phyloP scores from a whole-genome alignment of 2,797 vertebrate species.

The Chiroxiphia lanceolata region DNA sequence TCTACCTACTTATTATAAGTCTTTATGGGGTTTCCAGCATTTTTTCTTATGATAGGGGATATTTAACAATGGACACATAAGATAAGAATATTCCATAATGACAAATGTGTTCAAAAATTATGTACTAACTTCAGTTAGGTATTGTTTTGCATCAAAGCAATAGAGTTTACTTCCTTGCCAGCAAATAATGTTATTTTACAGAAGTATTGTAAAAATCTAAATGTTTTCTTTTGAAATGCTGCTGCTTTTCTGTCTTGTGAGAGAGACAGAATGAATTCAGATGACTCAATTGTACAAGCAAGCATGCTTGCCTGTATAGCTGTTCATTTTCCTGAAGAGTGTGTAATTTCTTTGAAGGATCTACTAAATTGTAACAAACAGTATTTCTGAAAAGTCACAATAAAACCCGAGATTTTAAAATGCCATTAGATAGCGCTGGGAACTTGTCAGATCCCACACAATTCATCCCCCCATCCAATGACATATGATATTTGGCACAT shows the following conservation, averaged over 20 bases:
- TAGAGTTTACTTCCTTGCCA: background rate
- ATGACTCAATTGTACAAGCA: background rate
- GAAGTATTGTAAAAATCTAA: background rate
- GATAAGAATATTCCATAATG: background rate
- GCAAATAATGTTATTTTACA: background rate
- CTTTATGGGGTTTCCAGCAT: background rate
- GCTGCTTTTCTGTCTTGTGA: background rate
- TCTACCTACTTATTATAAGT: background rate
- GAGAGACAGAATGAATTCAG: background rate
- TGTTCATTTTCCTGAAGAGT: conserved; percentile 29
- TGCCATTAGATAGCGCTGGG: conserved; percentile 7
- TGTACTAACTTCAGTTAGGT: background rate
- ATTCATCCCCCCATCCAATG: background rate
- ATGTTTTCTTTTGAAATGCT: background rate
- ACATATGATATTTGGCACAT: background rate
- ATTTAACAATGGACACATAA: background rate
- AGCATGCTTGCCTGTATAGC: background rate
- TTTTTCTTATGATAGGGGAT: background rate
- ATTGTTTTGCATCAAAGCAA: background rate
- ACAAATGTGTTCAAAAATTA: background rate
- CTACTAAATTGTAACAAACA: conserved; percentile 25
- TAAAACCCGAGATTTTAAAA: conserved; percentile 10
- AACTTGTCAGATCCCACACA: conserved; percentile 49
- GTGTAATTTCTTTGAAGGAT: conserved; percentile 22
- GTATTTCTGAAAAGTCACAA: conserved; percentile 39